Conservation (phyloP, 30 jellyfish, hydroid and myxozoan species). For the Aurelia sp. region DNA sequence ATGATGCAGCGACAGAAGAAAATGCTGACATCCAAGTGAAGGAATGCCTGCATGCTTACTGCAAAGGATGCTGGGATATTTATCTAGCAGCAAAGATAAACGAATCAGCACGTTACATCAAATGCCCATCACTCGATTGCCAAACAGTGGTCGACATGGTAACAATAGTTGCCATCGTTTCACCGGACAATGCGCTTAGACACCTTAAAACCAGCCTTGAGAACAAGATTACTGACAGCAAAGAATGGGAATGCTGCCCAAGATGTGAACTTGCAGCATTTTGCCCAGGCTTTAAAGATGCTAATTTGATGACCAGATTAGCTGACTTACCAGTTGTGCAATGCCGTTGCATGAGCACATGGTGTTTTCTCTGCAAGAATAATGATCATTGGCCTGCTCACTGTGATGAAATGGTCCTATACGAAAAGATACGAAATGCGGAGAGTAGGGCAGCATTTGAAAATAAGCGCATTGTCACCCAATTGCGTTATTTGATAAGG, state of each 20-base stretch:
- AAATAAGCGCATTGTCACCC: too few species aligned
- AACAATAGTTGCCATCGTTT: not conserved
- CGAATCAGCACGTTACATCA: not conserved
- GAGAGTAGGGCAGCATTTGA: too few species aligned
- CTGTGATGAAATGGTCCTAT: not conserved
- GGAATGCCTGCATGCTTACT: not conserved
- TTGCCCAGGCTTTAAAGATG: not conserved
- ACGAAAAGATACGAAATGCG: not conserved
- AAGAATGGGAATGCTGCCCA: not conserved
- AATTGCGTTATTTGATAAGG: too few species aligned
- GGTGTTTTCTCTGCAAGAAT: not conserved
- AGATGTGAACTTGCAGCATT: not conserved
- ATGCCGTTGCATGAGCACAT: not conserved
- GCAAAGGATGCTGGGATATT: not conserved
- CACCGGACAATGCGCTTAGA: not conserved
- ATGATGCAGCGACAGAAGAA: not conserved
- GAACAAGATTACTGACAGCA: not conserved
- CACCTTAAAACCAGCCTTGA: not conserved
- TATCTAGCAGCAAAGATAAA: not conserved
- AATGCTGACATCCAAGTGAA: not conserved
- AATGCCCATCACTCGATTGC: not conserved
- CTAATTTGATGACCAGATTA: not conserved
- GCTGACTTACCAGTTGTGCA: not conserved
- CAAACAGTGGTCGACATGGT: constrained; percentile 6
- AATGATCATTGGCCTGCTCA: not conserved